These are phyloP conservation scores for Damaliscus lunatus DNA, from an alignment of 2,113 vertebrate genomes.

Conservation along the genomic window DNA sequence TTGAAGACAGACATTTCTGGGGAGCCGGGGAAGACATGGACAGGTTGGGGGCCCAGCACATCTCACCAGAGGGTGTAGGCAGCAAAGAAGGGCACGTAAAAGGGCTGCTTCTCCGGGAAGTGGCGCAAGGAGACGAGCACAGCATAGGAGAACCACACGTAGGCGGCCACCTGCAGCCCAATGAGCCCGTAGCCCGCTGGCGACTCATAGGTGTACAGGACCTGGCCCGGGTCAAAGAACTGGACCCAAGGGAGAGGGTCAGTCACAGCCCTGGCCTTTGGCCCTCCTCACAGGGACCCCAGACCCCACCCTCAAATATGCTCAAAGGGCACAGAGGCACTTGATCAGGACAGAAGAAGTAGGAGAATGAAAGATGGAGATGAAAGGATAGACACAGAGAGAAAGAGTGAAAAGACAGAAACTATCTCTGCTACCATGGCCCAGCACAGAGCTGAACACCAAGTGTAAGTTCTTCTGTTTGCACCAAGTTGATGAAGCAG, in stretches of 20 bases:
- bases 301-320: not conserved
- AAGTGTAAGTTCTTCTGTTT: not conserved
- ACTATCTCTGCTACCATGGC: not conserved
- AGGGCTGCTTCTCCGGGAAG: constrained; percentile 92
- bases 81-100: constrained; percentile 94
- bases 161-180: constrained; percentile 90
- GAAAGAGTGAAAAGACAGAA: not conserved
- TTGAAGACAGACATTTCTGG: not conserved
- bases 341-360: not conserved
- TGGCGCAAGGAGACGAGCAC: constrained; percentile 92
- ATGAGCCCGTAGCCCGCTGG: constrained; percentile 93
- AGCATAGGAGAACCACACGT: constrained; percentile 94
- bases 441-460: not conserved
- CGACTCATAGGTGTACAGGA: constrained; percentile 93
- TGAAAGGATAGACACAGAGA: not conserved
- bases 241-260: constrained; percentile 62
- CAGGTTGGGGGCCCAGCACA: not conserved
- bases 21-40: not conserved
- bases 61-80: constrained; percentile 94
- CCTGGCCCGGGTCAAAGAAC: constrained; percentile 95
- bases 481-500: not conserved
- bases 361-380: not conserved
- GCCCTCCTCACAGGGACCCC: not conserved
- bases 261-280: constrained; percentile 15
- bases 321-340: not conserved